Evolutionary conservation across 1,140 invertebrate species (phyloP), one percentile per base, ranked within the genome.

Genomic region (Diabrotica undecimpunctata): DNA sequence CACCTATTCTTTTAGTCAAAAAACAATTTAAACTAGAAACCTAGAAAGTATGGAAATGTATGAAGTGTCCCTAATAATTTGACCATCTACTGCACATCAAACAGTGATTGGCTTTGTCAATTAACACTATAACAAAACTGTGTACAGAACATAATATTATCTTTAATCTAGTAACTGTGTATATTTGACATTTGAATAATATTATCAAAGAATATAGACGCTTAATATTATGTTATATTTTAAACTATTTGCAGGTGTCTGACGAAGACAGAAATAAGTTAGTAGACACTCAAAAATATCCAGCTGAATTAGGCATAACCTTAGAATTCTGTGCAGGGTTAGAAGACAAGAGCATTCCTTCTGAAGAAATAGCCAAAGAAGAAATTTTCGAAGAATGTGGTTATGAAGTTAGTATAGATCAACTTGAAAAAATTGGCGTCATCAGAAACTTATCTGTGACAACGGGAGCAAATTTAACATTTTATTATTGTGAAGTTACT

Each of bases 311-410:
- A 6, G 96, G 94, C 0, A 73, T 97, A 6, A 91, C 95, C 0
- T 77, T 96, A 58, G 96, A 99, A 81, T 84, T 97, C 58, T 99
- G 96, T 83, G 96, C 95, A 38, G 96, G 96, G 7, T 92, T 98
- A 63, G 86, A 97, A 38, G 96, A 98, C 78, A 97, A 97, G 77
- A 79, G 90, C 52, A 87, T 87, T 62, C 75, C 87, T 50, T 76
- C 91, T 50, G 83, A 83, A 52, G 87, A 96, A 78, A 95, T 95
- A 67, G 94, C 94, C 0, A 83, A 84, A 59, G 90, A 93, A 70
- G 96, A 99, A 79, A 84, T 98, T 0, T 73, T 90, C 7, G 96
- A 98, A 80, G 96, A 99, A 80, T 97, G 95, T 81, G 96, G 96
- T 5, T 99, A 97, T 81, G 83, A 94, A 75, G 92, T 95, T 1